A percentile compares a stretch with the other conserved stretches of the same genome.
Conservation (phyloP, 2,113 vertebrate species). For the Forbesichthys papilliferus region DNA sequence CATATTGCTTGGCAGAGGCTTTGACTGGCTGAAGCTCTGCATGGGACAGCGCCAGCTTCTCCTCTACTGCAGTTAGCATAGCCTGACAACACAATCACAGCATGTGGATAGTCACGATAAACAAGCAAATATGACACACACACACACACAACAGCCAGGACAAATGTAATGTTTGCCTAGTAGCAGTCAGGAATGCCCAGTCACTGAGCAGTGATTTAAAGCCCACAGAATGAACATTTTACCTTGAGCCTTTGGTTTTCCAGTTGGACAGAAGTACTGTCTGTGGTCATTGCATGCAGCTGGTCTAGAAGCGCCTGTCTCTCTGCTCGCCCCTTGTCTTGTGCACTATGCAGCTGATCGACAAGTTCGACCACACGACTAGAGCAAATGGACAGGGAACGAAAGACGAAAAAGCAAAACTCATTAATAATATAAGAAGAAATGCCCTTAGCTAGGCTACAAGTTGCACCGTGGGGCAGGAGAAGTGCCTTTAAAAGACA, state of each 20-base stretch:
- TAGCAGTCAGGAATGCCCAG: not conserved
- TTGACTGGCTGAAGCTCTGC: conserved; percentile 85
- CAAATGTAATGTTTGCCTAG: not conserved
- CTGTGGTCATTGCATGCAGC: conserved; percentile 77
- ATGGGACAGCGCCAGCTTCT: conserved; percentile 82
- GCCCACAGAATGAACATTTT: not conserved
- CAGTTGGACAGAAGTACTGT: conserved; percentile 74
- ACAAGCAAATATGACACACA: too few species aligned
- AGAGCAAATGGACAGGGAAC: not conserved
- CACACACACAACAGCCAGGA: too few species aligned
- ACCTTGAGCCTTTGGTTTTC: conserved; percentile 91
- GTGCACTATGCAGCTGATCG: conserved; percentile 76
- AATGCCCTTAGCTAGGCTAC: too few species aligned
- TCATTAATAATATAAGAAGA: too few species aligned
- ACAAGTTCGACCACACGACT: conserved; percentile 82
- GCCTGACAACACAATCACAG: conserved; percentile 66
- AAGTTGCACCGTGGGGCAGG: too few species aligned
- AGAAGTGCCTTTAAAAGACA: too few species aligned
- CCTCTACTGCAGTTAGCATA: conserved; percentile 76
- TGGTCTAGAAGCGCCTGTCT: conserved; percentile 76
- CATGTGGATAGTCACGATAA: not conserved
- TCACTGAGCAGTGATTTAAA: not conserved
- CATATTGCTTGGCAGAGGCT: conserved; percentile 84
- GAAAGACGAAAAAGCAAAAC: too few species aligned
- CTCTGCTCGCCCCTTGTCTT: conserved; percentile 79